Evolutionary conservation across 2,797 vertebrate genomes (phyloP), one percentile per base, ranked within the genome.

Genomic region (Typhlichthys subterraneus): DNA sequence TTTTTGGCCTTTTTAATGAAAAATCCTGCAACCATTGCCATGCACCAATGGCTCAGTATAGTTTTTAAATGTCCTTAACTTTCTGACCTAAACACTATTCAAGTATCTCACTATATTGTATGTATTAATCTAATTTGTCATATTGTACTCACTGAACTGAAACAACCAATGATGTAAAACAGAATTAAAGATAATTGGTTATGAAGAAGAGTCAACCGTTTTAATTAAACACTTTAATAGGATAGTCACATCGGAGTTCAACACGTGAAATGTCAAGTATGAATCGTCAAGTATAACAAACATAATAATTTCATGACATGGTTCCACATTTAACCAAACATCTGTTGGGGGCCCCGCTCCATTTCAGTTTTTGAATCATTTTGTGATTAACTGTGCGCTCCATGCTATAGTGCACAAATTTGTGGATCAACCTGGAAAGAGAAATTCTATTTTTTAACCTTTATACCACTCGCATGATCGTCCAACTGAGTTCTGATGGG

Each of bases 221-320:
- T 82, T 80, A 84, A 86, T 87, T 82, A 85, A 85, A 77, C 77
- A 82, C 62, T 53, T 67, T 73, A 77, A 78, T 68, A 71, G 85
- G 56, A 8, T 33, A 70, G 71, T 64, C 42, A 61, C 53, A 38
- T 73, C 17, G 15, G 46, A 70, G 69, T 76, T 75, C 17, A 79
- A 73, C 53, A 61, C 69, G 60, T 70, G 49, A 4, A 19, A 58
- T 67, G 67, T 83, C 65, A 71, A 71, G 69, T 73, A 61, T 42
- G 65, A 68, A 75, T 66, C 52, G 55, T 66, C 64, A 69, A 60
- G 57, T 82, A 66, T 49, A 53, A 59, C 72, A 67, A 48, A 59
- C 65, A 46, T 17, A 14, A 13, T 61, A n/a, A 71, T 76, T 73
- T 62, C 17, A 67, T 73, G 7, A 50, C 51, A 60, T 49, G 48